Evolutionary conservation across 1,140 invertebrate species (phyloP).

Genomic region (Solenopsis fugax): DNA sequence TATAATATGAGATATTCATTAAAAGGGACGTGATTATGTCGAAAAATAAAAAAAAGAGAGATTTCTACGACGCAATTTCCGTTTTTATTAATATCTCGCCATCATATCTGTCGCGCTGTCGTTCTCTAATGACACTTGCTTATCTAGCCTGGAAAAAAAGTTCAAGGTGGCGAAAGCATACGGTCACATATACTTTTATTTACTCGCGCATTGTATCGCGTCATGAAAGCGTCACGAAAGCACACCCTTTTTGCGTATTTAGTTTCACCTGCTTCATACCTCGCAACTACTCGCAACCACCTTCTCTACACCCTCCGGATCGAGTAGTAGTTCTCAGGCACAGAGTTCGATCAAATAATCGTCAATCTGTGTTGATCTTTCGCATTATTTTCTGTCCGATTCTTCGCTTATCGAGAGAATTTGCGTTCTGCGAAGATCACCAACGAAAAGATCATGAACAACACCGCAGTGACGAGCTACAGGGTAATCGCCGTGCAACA

Average conservation of each 20-base stretch:
- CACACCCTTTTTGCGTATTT: conserved; percentile 13
- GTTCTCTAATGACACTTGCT: conserved; percentile 24
- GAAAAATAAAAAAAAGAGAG: background rate
- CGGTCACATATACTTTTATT: conserved; percentile 20
- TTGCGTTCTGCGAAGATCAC: conserved; percentile 88
- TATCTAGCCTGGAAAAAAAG: conserved; percentile 51
- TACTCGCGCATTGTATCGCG: conserved; percentile 12
- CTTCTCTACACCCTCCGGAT: background rate
- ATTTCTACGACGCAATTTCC: background rate
- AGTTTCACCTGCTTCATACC: conserved; percentile 18
- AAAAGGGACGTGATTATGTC: background rate
- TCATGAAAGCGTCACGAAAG: conserved; percentile 26
- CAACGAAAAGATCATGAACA: conserved; percentile 90
- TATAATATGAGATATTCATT: conserved; percentile 9
- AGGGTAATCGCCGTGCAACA: conserved; percentile 93
- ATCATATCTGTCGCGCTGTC: background rate
- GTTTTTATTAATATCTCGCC: background rate
- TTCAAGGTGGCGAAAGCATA: conserved; percentile 45
- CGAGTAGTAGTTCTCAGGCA: too few relatives aligned
- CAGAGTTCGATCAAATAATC: background rate
- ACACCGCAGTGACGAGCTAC: conserved; percentile 93
- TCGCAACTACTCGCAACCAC: background rate
- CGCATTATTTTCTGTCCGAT: background rate
- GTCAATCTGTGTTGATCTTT: background rate
- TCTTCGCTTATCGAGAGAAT: background rate